Base-by-base conservation (phyloP, 2,797 vertebrate species). In the Babyrousa celebensis region DNA sequence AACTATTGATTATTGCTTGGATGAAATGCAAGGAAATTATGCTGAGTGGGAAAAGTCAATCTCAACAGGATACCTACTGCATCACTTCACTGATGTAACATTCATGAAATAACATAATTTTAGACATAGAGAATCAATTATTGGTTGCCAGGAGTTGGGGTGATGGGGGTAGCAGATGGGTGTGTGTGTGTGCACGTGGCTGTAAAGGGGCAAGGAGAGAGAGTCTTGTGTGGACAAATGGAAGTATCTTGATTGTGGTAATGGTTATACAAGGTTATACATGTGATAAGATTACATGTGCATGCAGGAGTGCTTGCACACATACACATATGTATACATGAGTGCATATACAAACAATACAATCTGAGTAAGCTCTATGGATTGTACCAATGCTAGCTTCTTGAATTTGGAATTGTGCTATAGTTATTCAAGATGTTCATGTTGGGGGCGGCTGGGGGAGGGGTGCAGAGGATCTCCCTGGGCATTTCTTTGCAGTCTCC, bases 321-420 rank as follows among this genome's bases (percentile, higher is more conserved):
- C 40, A 74, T 5, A 29, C 14, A 16, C 1, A 16, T 15, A 67
- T n/a, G 14, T 60, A 60, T 60, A 67, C 29, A 25, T 0, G 29
- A 3, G 14, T 7, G 9, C 2, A 2, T 15, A 5, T 54, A 14
- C 67, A 20, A 11, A 25, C 4, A 1, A 12, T 16, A 12, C 63
- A 54, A 54, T 52, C 40, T 36, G 52, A 8, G 20, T 62, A 23
- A 52, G 23, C 52, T 48, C 68, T 15, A 3, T 14, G 27, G 12
- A 36, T 36, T 32, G 20, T 29, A 32, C 12, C 3, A 5, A 7
- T 1, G 17, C 65, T 56, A 10, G 1, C 18, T 48, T 80, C 54
- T 67, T 71, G 62, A 40, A 58, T n/a, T 72, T 5, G 89, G 10
- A 21, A 12, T 36, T 23, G 8, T 18, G 5, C 27, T 18, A 0